These are phyloP conservation scores for Prionchulus punctatus DNA, from an alignment of 2,888 invertebrate species.

Conservation along the genomic window DNA sequence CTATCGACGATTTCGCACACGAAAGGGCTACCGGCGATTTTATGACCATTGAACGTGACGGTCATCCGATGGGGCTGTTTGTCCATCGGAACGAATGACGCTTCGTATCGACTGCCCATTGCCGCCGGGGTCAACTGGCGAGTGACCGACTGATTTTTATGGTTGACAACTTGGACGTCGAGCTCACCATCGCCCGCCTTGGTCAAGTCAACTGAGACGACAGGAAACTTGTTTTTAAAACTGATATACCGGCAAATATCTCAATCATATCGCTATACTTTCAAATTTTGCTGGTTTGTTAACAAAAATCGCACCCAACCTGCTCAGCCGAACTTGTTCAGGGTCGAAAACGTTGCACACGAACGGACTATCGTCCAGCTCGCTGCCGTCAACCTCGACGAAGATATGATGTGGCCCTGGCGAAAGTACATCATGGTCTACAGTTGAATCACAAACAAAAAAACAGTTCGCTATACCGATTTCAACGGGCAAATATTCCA, in stretches of 20 bases:
- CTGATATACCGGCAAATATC: background rate
- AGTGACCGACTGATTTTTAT: background rate
- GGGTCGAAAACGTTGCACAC: conserved; percentile 87
- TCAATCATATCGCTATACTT: conserved; percentile 3
- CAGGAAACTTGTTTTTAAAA: no score
- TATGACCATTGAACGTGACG: conserved; percentile 68
- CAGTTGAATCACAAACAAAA: no score
- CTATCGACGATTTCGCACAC: conserved; percentile 61
- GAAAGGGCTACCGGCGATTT: conserved; percentile 66
- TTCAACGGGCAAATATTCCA: background rate
- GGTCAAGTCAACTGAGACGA: conserved; percentile 69
- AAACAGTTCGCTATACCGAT: background rate
- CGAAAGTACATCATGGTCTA: no score
- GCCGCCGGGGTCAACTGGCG: conserved; percentile 44
- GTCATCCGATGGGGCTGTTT: conserved; percentile 74
- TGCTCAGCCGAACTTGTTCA: conserved; percentile 53
- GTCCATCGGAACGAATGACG: conserved; percentile 53
- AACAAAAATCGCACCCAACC: conserved; percentile 32
- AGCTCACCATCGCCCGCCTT: conserved; percentile 73
- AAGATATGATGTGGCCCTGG: conserved; percentile 63
- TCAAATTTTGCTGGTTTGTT: conserved; percentile 33
- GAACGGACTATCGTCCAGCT: conserved; percentile 75
- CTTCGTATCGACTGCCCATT: conserved; percentile 46
- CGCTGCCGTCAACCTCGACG: conserved; percentile 51
- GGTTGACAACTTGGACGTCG: conserved; percentile 23